These are phyloP conservation scores for Pantala flavescens DNA, from an alignment of 1,140 invertebrate genomes.

Conservation along the genomic window DNA sequence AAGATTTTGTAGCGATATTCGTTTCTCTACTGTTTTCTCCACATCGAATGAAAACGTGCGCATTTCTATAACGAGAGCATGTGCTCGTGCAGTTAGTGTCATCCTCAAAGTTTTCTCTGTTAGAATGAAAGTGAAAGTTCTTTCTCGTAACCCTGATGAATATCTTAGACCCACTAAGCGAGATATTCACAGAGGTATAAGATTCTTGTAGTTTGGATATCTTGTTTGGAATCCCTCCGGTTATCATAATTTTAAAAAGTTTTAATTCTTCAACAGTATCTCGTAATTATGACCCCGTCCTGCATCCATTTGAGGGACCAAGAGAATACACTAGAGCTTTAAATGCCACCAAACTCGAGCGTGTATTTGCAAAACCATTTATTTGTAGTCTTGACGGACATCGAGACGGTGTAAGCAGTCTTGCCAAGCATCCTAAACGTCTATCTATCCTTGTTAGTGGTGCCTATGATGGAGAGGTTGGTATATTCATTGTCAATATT, in stretches of 20 bases:
- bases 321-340: slow-evolving; percentile 92
- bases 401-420: slow-evolving; percentile 73
- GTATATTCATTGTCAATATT: not conserved
- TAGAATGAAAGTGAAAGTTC: slow-evolving; percentile 84
- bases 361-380: slow-evolving; percentile 97
- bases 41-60: too few species aligned
- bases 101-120: too few species aligned
- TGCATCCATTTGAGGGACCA: slow-evolving; percentile 83
- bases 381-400: slow-evolving; percentile 91
- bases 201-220: slow-evolving; percentile 14
- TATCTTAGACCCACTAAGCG: slow-evolving; percentile 91
- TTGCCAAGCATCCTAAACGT: slow-evolving; percentile 77
- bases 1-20: too few species aligned
- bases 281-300: slow-evolving; percentile 82
- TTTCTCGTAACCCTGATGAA: slow-evolving; percentile 88
- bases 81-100: too few species aligned
- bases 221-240: slow-evolving; percentile 11
- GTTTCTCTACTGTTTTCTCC: too few species aligned
- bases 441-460: slow-evolving; percentile 78
- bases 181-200: slow-evolving; percentile 86
- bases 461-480: slow-evolving; percentile 85
- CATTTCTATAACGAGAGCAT: too few species aligned
- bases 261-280: slow-evolving; percentile 59
- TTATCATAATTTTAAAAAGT: slow-evolving; percentile 16
- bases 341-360: slow-evolving; percentile 93